Percentiles rank a stretch among this genome's conserved stretches.
Conservation (phyloP, 1,140 invertebrate species). For the Anastrepha ludens region DNA sequence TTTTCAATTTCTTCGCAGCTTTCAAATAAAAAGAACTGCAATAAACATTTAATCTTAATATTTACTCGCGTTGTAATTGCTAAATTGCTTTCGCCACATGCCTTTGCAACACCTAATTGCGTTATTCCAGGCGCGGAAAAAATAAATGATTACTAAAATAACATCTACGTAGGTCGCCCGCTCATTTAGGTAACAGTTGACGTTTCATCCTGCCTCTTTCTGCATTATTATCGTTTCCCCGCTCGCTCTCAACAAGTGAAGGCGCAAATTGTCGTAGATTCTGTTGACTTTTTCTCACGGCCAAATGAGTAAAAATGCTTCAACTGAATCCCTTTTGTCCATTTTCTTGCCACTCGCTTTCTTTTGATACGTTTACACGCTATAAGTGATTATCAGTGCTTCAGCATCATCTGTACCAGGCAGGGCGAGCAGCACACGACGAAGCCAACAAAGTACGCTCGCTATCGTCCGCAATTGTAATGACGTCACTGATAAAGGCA, state of each 20-base stretch:
- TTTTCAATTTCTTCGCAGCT: no score
- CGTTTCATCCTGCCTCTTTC: background rate
- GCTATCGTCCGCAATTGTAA: background rate
- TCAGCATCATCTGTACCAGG: background rate
- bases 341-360: background rate
- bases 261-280: slow-evolving; percentile 16
- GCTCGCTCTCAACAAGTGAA: background rate
- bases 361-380: background rate
- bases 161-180: background rate
- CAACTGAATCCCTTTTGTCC: background rate
- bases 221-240: slow-evolving; percentile 5
- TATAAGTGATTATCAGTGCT: background rate
- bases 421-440: background rate
- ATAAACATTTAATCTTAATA: no score
- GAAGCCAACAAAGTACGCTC: background rate
- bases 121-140: no score
- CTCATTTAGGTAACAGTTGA: background rate
- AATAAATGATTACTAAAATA: no score
- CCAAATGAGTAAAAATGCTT: slow-evolving; percentile 8
- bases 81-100: no score
- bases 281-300: slow-evolving; percentile 22
- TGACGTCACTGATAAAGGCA: slow-evolving; percentile 18
- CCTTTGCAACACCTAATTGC: no score
- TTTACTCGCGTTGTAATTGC: no score
- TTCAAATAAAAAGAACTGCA: no score